Conservation (phyloP, 2,113 vertebrate species). For the Cyprinodon brontotheroides region DNA sequence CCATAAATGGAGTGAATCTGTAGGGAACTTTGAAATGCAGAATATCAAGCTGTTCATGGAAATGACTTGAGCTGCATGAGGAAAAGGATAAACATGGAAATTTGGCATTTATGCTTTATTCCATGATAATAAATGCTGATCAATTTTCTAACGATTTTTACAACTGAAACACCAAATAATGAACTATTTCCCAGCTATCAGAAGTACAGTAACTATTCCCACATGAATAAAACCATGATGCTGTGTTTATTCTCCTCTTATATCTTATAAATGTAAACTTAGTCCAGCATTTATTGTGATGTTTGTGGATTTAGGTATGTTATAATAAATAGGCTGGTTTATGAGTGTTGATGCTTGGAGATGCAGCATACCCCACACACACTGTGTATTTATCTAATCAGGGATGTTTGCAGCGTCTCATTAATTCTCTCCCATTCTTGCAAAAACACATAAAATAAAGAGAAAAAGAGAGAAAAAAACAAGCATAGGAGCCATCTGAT, state of each 20-base stretch:
- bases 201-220: not conserved
- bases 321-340: not conserved
- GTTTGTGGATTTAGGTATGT: not conserved
- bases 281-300: not conserved
- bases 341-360: not conserved
- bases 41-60: no score
- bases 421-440: not conserved
- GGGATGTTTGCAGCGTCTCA: not conserved
- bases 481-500: slow-evolving; percentile 12
- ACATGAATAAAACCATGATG: not conserved
- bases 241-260: not conserved
- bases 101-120: no score
- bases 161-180: not conserved
- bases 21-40: no score
- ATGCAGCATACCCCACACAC: not conserved
- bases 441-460: not conserved
- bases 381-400: slow-evolving; percentile 1
- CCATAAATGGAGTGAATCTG: no score
- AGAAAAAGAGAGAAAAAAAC: not conserved
- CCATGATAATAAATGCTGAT: no score
- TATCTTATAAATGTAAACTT: not conserved
- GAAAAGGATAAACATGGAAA: no score
- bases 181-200: not conserved
- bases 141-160: not conserved
- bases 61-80: no score